These are phyloP conservation scores for Operophtera brumata DNA, from an alignment of 2,888 invertebrate species.

Conservation along the genomic window DNA sequence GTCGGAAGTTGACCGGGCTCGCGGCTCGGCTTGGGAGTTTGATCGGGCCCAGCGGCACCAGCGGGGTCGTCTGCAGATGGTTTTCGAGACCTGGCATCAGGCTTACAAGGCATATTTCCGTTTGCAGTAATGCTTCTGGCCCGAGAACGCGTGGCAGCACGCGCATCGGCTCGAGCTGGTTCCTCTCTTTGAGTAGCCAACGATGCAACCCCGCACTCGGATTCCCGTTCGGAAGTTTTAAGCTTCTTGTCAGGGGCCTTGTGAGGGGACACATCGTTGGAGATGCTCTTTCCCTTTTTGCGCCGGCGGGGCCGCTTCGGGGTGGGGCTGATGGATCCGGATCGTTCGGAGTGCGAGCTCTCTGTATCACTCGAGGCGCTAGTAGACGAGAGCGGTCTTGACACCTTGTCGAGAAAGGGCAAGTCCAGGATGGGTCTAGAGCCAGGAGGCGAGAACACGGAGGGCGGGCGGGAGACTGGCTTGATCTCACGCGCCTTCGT, in stretches of 20 bases:
- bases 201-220: conserved; percentile 86
- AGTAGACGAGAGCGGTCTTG: conserved; percentile 84
- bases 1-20: conserved; percentile 81
- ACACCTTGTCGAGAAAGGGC: conserved; percentile 90
- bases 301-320: conserved; percentile 70
- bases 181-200: conserved; percentile 89
- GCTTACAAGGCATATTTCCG: conserved; percentile 84
- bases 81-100: conserved; percentile 78
- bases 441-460: conserved; percentile 72
- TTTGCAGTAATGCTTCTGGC: conserved; percentile 84
- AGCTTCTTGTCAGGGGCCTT: conserved; percentile 90
- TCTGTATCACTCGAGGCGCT: conserved; percentile 83
- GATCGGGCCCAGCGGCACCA: conserved; percentile 57
- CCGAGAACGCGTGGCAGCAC: conserved; percentile 82
- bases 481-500: conserved; percentile 72
- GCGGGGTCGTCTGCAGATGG: conserved; percentile 66
- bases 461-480: conserved; percentile 56
- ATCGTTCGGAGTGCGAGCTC: conserved; percentile 64
- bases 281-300: conserved; percentile 64
- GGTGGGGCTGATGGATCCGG: conserved; percentile 65
- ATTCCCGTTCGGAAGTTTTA: conserved; percentile 91
- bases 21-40: conserved; percentile 80
- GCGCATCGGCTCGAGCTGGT: conserved; percentile 77
- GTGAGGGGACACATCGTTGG: conserved; percentile 69
- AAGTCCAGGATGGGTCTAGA: conserved; percentile 82